These are phyloP conservation scores for Microtus richardsoni DNA, from an alignment of 2,113 vertebrate species.

Conservation along the genomic window DNA sequence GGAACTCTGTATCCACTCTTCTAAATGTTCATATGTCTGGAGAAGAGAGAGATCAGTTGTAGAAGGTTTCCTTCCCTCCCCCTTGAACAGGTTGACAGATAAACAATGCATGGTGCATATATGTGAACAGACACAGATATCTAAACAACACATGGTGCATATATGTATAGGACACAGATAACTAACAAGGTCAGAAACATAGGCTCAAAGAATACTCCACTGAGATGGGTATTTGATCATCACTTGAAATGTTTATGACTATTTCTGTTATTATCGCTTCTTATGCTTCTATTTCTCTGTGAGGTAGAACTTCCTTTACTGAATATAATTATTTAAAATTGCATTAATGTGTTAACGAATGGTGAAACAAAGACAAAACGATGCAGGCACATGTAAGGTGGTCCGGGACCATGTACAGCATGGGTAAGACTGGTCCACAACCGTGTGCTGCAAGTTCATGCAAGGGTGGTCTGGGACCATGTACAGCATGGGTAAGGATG, in stretches of 20 bases:
- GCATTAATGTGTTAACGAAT: neutral
- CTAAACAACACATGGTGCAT: neutral
- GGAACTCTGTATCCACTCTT: neutral
- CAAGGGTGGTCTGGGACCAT: too few species aligned
- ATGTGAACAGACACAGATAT: neutral
- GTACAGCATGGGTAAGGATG: neutral
- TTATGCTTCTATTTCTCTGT: neutral
- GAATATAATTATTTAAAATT: neutral
- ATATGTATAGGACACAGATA: neutral
- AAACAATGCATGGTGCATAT: neutral
- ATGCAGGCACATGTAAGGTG: neutral
- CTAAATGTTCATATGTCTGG: neutral
- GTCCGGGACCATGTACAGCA: neutral
- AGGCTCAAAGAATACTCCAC: neutral
- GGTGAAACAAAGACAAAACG: neutral
- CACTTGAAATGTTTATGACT: constrained; percentile 30
- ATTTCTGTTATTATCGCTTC: neutral
- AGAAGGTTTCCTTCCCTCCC: neutral
- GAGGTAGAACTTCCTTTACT: neutral
- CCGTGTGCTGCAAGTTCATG: too few species aligned
- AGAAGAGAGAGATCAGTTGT: neutral
- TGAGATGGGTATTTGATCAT: neutral
- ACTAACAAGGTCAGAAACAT: neutral
- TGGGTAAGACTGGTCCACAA: neutral
- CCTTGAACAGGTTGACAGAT: neutral